Percentiles rank a stretch among this genome's conserved stretches.
phyloP scores from a whole-genome alignment of 2,797 vertebrate genomes.

The Manis javanica region DNA sequence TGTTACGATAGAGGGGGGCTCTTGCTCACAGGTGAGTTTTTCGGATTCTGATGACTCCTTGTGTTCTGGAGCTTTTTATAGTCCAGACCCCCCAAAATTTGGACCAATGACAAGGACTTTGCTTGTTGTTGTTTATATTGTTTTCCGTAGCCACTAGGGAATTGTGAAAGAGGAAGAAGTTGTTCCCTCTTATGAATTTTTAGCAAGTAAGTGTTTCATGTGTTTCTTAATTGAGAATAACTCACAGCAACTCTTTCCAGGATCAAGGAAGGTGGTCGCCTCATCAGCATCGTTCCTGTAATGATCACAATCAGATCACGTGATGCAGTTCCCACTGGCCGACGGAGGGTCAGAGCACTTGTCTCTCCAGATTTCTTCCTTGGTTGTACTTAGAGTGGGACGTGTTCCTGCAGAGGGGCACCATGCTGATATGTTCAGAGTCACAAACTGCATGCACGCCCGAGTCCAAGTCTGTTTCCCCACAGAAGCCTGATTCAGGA shows the following conservation, averaged over 20 bases:
- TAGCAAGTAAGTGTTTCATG: background rate
- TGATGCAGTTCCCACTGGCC: too few species aligned
- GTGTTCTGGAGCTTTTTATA: background rate
- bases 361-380: background rate
- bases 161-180: background rate
- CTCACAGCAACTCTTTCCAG: background rate
- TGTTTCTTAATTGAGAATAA: background rate
- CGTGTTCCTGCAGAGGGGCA: accelerated
- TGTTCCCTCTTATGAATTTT: background rate
- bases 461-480: background rate
- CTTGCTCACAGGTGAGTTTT: background rate
- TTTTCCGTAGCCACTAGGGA: background rate
- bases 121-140: background rate
- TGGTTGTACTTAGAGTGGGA: background rate
- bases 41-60: background rate
- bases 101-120: background rate
- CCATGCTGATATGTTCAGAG: background rate
- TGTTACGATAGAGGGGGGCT: background rate
- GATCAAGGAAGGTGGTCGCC: background rate
- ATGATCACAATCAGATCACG: too few species aligned
- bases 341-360: background rate
- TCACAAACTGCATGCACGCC: background rate
- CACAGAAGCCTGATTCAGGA: background rate
- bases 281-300: too few species aligned
- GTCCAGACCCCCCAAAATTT: background rate